Evolutionary conservation across 1,140 invertebrate genomes (phyloP).

Genomic region (Brachionus calyciflorus): DNA sequence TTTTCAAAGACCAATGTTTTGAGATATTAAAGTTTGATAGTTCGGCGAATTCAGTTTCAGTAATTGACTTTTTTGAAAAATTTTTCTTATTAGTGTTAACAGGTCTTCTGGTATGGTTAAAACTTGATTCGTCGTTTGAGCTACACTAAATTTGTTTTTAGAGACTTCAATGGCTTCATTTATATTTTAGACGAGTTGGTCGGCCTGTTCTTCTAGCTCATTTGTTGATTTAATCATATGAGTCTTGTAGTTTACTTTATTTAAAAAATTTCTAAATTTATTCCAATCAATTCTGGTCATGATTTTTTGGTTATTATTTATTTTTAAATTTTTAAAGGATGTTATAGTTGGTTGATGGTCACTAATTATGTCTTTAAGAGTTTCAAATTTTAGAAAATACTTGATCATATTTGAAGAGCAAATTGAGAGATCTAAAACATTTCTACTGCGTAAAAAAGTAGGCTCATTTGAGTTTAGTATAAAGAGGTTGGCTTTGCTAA

Average conservation of each 20-base stretch:
- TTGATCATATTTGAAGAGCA: background rate
- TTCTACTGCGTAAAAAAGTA: background rate
- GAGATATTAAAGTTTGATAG: background rate
- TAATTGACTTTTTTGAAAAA: constrained; percentile 13
- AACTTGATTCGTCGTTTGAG: background rate
- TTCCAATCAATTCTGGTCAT: no score
- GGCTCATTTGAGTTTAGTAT: background rate
- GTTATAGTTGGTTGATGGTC: no score
- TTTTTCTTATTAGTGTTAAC: background rate
- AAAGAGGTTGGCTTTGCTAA: background rate
- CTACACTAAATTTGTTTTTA: background rate
- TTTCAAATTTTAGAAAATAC: background rate
- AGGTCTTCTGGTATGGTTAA: background rate
- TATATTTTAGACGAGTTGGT: background rate
- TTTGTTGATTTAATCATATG: background rate
- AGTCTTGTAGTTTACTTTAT: no score
- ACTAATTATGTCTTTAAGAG: no score
- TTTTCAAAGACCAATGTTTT: constrained; percentile 2
- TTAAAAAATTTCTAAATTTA: no score
- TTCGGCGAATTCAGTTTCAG: background rate
- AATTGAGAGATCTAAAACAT: background rate
- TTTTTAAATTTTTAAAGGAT: no score
- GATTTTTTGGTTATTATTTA: no score
- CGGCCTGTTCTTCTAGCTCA: background rate
- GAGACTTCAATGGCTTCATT: background rate